Base-by-base conservation (phyloP, 2,113 vertebrate genomes). In the Antidorcas marsupialis region DNA sequence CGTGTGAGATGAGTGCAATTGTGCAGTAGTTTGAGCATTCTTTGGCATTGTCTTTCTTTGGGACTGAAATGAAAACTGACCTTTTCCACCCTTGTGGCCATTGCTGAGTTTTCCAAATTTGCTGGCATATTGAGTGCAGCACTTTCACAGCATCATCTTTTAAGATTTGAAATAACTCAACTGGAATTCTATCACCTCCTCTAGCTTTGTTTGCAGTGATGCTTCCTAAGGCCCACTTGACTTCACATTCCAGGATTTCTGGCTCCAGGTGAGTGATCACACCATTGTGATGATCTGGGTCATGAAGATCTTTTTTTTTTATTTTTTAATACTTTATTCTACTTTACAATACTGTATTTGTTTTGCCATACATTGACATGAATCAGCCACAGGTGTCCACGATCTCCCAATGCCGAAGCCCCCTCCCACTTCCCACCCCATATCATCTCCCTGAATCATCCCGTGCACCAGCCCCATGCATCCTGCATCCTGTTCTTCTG, bases 11-110 rank as follows among this genome's bases (percentile, higher is more conserved):
- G 64, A 36, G 64, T 67, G 8, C 33, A 67, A 67, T 67, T 67
- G n/a, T 71, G 64, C 0, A 0, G n/a, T 21, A 71, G n/a, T 36
- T 23, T 36, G 19, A 71, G 64, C n/a, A 71, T 23, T 71, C 0
- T 71, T 71, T 71, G 64, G n/a, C 17, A 71, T 23, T 36, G 5
- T 21, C 64, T 71, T 71, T 71, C n/a, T 71, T 71, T 21, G 64
- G 9, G 64, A 36, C 21, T 71, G 17, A 17, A 21, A 71, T 71
- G n/a, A 36, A 71, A 71, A 71, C 1, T 36, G n/a, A 71, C 19
- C 1, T 71, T 36, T 36, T 39, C n/a, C 67, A 71, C 1, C 39
- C 19, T 2, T 71, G 67, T 23, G 67, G n/a, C n/a, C 67, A 39
- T n/a, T 71, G n/a, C 9, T 36, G 64, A 71, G 2, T 36, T 71